A percentile compares a stretch with the other conserved stretches of the same genome.
Conservation (phyloP, 2,113 vertebrate genomes). For the Acrocephalus kingi region DNA sequence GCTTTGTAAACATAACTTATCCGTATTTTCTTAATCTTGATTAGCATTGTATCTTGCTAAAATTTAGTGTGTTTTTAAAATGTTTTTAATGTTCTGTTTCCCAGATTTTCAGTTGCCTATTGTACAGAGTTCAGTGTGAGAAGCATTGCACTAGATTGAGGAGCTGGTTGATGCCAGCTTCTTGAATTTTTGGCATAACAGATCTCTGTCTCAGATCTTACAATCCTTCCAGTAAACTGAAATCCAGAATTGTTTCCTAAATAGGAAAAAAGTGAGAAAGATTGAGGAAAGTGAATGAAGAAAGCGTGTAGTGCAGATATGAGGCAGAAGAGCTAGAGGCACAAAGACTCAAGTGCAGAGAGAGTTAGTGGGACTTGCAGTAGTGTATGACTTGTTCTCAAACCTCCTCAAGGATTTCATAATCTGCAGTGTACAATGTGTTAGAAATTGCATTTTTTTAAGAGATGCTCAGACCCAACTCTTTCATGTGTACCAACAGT, state of each 20-base stretch:
- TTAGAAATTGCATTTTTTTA: neutral
- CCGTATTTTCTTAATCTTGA: neutral
- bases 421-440: neutral
- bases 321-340: neutral
- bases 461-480: neutral
- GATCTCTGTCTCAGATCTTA: neutral
- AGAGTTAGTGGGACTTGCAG: neutral
- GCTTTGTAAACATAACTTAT: neutral
- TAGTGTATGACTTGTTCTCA: neutral
- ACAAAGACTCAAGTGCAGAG: neutral
- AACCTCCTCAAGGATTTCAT: neutral
- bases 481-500: neutral
- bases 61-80: rapidly evolving
- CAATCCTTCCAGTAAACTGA: neutral
- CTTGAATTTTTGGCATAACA: constrained; percentile 12
- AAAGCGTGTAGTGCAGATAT: neutral
- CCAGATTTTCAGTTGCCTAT: neutral
- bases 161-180: neutral
- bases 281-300: neutral
- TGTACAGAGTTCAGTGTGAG: neutral
- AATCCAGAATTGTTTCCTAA: neutral
- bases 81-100: neutral
- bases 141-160: neutral
- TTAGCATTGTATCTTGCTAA: neutral
- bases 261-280: neutral